phyloP scores from a whole-genome alignment of 2,113 vertebrate genomes.

The Malurus cyaneus region DNA sequence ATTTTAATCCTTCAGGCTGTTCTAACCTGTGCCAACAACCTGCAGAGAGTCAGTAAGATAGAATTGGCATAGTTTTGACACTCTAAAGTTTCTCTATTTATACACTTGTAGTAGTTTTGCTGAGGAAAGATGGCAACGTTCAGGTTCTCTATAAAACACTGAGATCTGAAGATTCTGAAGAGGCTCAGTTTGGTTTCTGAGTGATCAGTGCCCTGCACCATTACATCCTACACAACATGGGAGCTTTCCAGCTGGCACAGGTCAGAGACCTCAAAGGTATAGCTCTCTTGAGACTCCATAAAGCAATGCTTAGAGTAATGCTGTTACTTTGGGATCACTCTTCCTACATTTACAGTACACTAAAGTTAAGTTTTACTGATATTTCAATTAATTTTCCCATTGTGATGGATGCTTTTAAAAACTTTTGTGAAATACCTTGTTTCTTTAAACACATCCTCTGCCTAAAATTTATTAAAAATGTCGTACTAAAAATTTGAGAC shows the following conservation, averaged over 20 bases:
- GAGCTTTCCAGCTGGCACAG: not conserved
- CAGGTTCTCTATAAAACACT: not conserved
- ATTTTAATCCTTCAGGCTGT: not conserved
- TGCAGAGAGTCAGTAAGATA: not conserved
- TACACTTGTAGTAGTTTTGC: not conserved
- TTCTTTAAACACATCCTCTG: not conserved
- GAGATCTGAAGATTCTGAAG: not conserved
- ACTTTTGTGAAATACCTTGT: not conserved
- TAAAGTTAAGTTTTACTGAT: not conserved
- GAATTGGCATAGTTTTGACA: not conserved
- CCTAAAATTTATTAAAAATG: not conserved
- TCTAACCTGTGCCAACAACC: not conserved
- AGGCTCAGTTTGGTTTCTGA: not conserved
- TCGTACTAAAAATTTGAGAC: not conserved
- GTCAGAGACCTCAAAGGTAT: not conserved
- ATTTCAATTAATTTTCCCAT: not conserved
- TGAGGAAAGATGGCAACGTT: not conserved
- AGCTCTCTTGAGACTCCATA: not conserved
- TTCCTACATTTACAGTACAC: not conserved
- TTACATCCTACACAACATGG: not conserved
- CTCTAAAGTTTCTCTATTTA: not conserved
- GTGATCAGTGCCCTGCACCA: not conserved
- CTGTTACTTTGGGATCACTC: not conserved
- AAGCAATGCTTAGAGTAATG: not conserved
- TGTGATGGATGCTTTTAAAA: not conserved